Base-by-base conservation (phyloP, 2,888 invertebrate genomes). In the Tolmerus cingulatus region DNA sequence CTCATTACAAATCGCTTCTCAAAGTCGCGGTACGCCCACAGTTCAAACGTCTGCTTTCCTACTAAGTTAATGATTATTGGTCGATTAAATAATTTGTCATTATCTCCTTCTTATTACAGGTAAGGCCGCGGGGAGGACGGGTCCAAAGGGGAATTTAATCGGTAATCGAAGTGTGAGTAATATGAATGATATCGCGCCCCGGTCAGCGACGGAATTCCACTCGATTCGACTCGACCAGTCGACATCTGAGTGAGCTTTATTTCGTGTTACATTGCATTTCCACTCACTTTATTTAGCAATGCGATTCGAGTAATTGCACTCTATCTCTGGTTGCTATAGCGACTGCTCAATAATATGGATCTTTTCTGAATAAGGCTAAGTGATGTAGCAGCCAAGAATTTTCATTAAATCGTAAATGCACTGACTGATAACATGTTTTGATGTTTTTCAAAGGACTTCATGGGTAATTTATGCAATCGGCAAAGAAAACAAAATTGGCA, bases 31-130 rank as follows among this genome's bases (percentile, higher is more conserved):
- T 43, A 78, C 78, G 78, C 78, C 78, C 43, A 78, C 78, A 37
- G 27, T 66, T 19, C 27, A 19, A 66, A 51, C 51, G 19, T 30
- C 40, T 37, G 34, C 40, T 37, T 84, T 19, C 2, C 19, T 66
- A 14, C 30, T 34, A n/a, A 30, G 30, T n/a, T 34, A 86, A 86
- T 76, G 34, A 76, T 86, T 51, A 55, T 86, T 86, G 46, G 55
- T 51, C 76, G 55, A 86, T 86, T 86, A 40, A 76, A 43, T 86
- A 76, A 86, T 86, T 86, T 86, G 3, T 43, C 0, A n/a, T 76
- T 12, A 51, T 46, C 77, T 86, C 51, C n/a, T 74, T 86, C 51
- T 46, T 86, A 16, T 86, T 86, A 34, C 43, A 57, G 43, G 84
- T 57, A 66, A 66, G 74, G 14, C 16, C 9, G 12, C 5, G 4